Evolutionary conservation across 2,797 vertebrate genomes (phyloP), one percentile per base, ranked within the genome.

Genomic region (Sternotherus odoratus): DNA sequence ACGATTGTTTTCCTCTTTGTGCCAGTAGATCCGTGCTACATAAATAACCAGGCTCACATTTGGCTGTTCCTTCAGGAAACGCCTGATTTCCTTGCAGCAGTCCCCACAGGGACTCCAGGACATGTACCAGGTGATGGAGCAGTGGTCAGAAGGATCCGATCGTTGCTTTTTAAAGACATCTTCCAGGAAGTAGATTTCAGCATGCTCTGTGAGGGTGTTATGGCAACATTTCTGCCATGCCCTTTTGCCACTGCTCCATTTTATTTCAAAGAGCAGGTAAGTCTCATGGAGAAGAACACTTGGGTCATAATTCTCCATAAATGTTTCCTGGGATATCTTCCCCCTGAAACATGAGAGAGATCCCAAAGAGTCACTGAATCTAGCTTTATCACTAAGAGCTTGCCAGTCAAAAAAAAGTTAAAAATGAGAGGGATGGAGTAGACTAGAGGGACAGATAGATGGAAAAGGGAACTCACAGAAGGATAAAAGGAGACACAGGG

Each of bases 1-100:
- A 2, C 1, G 0, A 12, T 0, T 39, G 1, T 0, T 0, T 2
- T 1, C 0, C 0, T 0, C 0, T 0, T 28, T 0, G 2, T 0
- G 0, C 0, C 0, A 1, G 75, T 79, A 80, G 78, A 92, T 8
- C 15, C 87, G 17, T 30, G 89, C 79, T 3, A 86, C 8, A 0
- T 0, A 0, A 9, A 93, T 90, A 0, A 19, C 0, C 4, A 92
- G 63, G 10, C 1, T 1, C 75, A 91, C 77, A 0, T 88, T 8
- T 1, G 0, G 4, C 9, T 83, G 5, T 0, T 2, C 2, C 13
- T 1, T 0, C 77, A 95, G 85, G 83, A 90, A 85, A 21, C 17
- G 0, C 50, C 0, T 0, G n/a, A 90, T 91, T 24, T 1, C 0
- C 7, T 0, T 0, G 21, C 84, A 96, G 69, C 95, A 95, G 0